These are phyloP conservation scores for Netelia virgata DNA, from an alignment of 2,888 invertebrate genomes.

Conservation along the genomic window DNA sequence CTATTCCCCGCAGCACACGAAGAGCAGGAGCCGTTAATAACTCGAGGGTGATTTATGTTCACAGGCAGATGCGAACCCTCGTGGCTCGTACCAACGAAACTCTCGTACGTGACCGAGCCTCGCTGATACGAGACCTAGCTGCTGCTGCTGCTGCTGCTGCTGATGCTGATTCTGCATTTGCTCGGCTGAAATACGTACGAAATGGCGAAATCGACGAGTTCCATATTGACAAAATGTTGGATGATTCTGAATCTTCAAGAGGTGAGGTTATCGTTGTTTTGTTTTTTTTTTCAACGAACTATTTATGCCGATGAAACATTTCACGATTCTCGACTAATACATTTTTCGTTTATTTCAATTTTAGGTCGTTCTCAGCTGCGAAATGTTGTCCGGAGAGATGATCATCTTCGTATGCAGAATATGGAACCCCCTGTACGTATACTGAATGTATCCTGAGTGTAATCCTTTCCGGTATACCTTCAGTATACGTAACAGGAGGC, in stretches of 20 bases:
- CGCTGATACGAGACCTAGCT: conserved; percentile 42
- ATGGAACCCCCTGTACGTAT: conserved; percentile 98
- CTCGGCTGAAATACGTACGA: conserved; percentile 1
- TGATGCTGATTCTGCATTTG: conserved; percentile 52
- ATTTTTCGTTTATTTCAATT: conserved; percentile 7
- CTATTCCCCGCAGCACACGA: conserved; percentile 46
- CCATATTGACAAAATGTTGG: conserved; percentile 15
- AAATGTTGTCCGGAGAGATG: neutral
- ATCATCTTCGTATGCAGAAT: conserved; percentile 82
- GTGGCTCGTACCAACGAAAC: conserved; percentile 22
- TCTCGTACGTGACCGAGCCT: conserved; percentile 7
- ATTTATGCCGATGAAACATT: conserved; percentile 42
- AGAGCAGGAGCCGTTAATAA: conserved; percentile 71
- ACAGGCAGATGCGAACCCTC: conserved; percentile 70
- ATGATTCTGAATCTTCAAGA: conserved; percentile 32
- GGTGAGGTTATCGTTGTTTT: conserved; percentile 65
- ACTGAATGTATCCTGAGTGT: conserved; percentile 99
- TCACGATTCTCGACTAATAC: conserved; percentile 8
- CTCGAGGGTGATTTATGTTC: conserved; percentile 74
- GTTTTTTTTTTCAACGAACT: conserved; percentile 23
- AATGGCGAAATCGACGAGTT: conserved; percentile 8
- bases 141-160: conserved; percentile 47
- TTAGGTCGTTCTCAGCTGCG: conserved; percentile 20
- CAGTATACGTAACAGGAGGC: conserved; percentile 99
- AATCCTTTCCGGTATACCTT: conserved; percentile 99